Evolutionary conservation across 2,888 invertebrate species (phyloP), one percentile per base, ranked within the genome.

Genomic region (Zaprionus bogoriensis): DNA sequence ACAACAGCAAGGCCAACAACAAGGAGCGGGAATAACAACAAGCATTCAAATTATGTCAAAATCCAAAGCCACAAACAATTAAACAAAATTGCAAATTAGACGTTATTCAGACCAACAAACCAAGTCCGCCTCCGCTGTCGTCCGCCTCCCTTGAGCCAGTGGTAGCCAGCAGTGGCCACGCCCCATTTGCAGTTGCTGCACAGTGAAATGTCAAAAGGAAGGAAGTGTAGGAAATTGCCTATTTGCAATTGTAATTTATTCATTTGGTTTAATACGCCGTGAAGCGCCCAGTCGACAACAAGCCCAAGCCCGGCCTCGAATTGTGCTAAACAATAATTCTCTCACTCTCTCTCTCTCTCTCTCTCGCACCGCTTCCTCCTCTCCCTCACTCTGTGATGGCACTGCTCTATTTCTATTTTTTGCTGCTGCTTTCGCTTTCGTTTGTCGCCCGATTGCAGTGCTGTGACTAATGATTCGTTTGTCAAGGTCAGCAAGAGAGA

Each of bases 231-330:
- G 83, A 83, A 86, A 83, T 86, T 86, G 83, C 83, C 83, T 83
- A 83, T 86, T 86, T 86, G 86, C 86, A 83, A 83, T 86, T 86
- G 86, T 86, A 86, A 83, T 83, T 83, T 86, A 83, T 83, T 83
- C 86, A 86, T 83, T 78, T 77, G 79, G 81, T 72, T 83, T 86
- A 82, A 82, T 77, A 86, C 67, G 81, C 81, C 83, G 73, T 86
- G 84, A 86, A 83, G 78, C 77, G 9, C 6, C 17, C n/a, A n/a
- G 67, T 48, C 63, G 68, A 70, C 68, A 60, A 69, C 55, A 74
- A 71, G 60, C n/a, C n/a, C 38, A 71, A 62, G 17, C 7, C 38
- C 64, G 36, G 39, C 73, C 51, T 54, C 44, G 58, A 62, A 65
- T 70, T 66, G 66, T 63, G 59, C 74, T 75, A 73, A 85, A 77